Base-by-base conservation (phyloP, 2,888 invertebrate genomes). In the Habrosyne pyritoides region DNA sequence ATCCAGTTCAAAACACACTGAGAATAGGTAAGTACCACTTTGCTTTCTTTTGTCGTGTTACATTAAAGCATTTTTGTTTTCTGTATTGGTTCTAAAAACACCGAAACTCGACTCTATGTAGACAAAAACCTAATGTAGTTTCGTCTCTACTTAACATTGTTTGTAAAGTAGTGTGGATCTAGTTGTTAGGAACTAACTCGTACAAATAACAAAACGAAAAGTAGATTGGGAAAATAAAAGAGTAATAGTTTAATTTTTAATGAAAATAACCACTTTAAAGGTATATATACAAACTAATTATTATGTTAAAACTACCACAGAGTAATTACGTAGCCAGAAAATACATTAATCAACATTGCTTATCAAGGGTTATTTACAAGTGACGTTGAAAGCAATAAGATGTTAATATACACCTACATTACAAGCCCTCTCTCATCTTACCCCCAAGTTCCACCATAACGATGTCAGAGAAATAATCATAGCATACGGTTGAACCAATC, bases 21-120 rank as follows among this genome's bases (percentile, higher is more conserved):
- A 36, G 36, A 36, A 36, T 36, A 36, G 36, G 36, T 36, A 14
- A 36, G 36, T 36, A 36, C 36, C 36, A 36, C n/a, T 36, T 36
- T 36, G 4, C 14, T 36, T 36, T 14, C 36, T 36, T 36, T 36
- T 14, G 30, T 8, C 12, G 10, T 14, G 36, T 36, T 36, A 36
- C 36, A 36, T 14, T 14, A 36, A 36, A 36, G n/a, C n/a, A 36
- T 36, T 14, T n/a, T 14, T 14, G 36, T 36, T 36, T 33, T 12
- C 30, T 33, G 12, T 2, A 12, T 8, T 8, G 30, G 33, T n/a
- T 7, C 24, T 24, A 24, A 24, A 24, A 7, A 24, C 33, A 33
- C n/a, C 33, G 33, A 33, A 8, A n/a, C n/a, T 33, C 33, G 33
- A 33, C n/a, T 33, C n/a, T 1, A 12, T n/a, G 7, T 28, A 28